Base-by-base conservation (phyloP, 2,888 invertebrate genomes). In the Muschampia plurimacula region DNA sequence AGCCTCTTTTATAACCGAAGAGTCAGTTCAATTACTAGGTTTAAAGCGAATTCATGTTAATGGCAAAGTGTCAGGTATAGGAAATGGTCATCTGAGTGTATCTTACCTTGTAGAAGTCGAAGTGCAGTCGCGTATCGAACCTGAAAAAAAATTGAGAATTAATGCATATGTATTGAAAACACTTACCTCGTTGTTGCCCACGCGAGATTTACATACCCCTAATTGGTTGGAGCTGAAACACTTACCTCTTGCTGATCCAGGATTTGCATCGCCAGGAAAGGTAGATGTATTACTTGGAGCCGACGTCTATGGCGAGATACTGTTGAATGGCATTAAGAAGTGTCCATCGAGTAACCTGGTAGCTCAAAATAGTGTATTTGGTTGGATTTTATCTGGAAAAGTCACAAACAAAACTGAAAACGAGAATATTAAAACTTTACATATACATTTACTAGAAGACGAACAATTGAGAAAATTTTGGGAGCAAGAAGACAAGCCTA, bases 21-120 rank as follows among this genome's bases (percentile, higher is more conserved):
- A 67, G 63, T 69, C 72, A 5, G 71, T 44, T 12, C 74, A 75
- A 32, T 22, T n/a, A 63, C n/a, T 66, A 75, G 13, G 74, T 72
- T 2, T 63, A 74, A 5, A 57, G 10, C 46, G 49, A 32, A 55
- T 12, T n/a, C 15, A 55, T 15, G 46, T 57, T 13, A 69, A 55
- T 3, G 74, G 75, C 4, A 22, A 13, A 10, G 59, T 75, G 13
- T 57, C 74, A 2, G 76, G 76, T 1, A 13, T 76, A 28, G 74
- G 73, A 15, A 72, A 68, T 10, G 59, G 36, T 13, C 15, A 59
- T 44, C 6, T 44, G 44, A 44, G 44, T 6, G 8, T 44, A 8
- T 8, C 6, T 8, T 8, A 44, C 44, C 6, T 8, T 6, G 52
- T 52, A n/a, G 2, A 2, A n/a, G 2, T n/a, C 7, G 2, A 7